Evolutionary conservation across 1,140 invertebrate species (phyloP).

Genomic region (Xylocopa sonorina): DNA sequence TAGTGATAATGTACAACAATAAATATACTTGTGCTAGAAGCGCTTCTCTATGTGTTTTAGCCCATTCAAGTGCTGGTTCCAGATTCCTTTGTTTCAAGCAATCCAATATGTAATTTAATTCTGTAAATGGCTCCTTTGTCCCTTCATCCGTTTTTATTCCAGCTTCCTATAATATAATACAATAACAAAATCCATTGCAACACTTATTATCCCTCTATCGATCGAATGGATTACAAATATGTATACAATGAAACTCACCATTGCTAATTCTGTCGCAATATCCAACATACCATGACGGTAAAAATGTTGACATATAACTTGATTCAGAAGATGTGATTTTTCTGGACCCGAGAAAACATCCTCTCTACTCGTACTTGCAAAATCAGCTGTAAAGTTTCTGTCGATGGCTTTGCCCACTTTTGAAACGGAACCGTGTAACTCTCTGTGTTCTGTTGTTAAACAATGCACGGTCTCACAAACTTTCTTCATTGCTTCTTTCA

Average conservation of each 20-base stretch:
- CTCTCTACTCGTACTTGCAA: conserved; percentile 93
- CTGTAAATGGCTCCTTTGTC: conserved; percentile 91
- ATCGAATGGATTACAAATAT: not conserved
- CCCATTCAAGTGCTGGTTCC: conserved; percentile 91
- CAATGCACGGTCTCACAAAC: conserved; percentile 89
- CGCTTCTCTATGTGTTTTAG: conserved; percentile 84
- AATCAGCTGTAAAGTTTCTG: conserved; percentile 96
- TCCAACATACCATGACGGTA: conserved; percentile 96
- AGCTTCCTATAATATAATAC: conserved; percentile 86
- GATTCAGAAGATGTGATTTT: conserved; percentile 92
- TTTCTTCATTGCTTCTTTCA: conserved; percentile 87
- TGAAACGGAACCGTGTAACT: conserved; percentile 94
- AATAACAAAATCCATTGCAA: not conserved
- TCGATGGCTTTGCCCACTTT: conserved; percentile 98
- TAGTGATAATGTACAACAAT: not conserved
- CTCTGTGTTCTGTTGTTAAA: conserved; percentile 90
- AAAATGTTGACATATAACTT: conserved; percentile 98
- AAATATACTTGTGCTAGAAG: conserved; percentile 83
- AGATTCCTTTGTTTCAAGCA: conserved; percentile 90
- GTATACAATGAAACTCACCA: conserved; percentile 80
- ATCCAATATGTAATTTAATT: conserved; percentile 92
- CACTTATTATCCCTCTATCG: no score
- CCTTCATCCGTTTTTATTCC: conserved; percentile 86
- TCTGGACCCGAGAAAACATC: conserved; percentile 91
- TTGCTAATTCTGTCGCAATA: conserved; percentile 91